Conservation (phyloP, 1,140 invertebrate species). For the Lepidurus apus region DNA sequence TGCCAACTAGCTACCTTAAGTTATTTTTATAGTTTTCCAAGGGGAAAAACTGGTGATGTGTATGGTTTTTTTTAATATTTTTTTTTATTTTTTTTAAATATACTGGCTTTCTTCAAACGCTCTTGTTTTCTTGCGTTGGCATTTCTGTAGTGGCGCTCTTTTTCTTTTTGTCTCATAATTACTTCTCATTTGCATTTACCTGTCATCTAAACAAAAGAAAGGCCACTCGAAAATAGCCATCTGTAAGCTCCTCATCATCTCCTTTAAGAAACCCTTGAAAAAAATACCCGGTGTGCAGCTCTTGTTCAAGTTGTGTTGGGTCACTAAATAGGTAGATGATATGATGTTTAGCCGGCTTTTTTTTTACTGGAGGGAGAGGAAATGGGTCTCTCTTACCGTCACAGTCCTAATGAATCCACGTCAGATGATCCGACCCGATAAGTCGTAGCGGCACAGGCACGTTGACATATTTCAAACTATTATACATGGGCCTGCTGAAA, state of each 20-base stretch:
- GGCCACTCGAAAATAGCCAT: neutral
- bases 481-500: neutral
- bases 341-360: too few relatives aligned
- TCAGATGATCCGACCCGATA: neutral
- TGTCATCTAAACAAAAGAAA: neutral
- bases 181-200: conserved; percentile 1
- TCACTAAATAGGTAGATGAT: too few relatives aligned
- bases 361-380: too few relatives aligned
- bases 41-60: too few relatives aligned
- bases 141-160: neutral
- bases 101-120: too few relatives aligned
- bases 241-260: neutral
- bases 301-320: too few relatives aligned
- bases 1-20: too few relatives aligned
- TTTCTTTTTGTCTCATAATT: neutral
- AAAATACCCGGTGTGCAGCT: neutral
- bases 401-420: neutral
- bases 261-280: neutral
- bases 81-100: too few relatives aligned
- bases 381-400: too few relatives aligned
- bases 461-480: neutral
- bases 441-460: neutral
- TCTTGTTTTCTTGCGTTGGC: neutral
- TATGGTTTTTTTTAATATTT: too few relatives aligned
- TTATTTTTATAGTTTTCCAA: too few relatives aligned